phyloP scores from a whole-genome alignment of 2,797 vertebrate species.

The Pangasius mekongensis region DNA sequence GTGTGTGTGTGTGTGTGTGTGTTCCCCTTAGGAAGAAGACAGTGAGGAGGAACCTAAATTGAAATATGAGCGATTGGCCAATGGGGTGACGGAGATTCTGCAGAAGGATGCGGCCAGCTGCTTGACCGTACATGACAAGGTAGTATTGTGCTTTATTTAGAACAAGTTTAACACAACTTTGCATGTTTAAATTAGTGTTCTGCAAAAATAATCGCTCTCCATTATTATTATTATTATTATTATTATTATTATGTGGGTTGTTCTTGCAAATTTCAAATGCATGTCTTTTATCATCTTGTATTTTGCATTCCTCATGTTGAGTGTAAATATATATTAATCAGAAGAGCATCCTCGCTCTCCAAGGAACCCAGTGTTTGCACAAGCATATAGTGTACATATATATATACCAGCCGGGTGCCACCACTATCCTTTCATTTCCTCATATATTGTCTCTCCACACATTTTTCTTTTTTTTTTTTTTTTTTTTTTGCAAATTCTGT shows the following conservation, averaged over 20 bases:
- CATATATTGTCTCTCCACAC: constrained; percentile 37
- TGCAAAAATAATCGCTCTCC: not conserved
- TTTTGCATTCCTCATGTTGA: not conserved
- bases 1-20: constrained; percentile 8
- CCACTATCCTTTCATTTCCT: constrained; percentile 59
- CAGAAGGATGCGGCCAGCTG: constrained; percentile 97
- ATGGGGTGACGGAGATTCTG: constrained; percentile 94
- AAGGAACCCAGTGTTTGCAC: not conserved
- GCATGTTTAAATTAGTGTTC: not conserved
- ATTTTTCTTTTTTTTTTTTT: constrained; percentile 58
- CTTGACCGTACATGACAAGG: constrained; percentile 98
- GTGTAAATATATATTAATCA: not conserved
- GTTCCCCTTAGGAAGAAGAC: constrained; percentile 88
- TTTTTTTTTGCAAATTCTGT: constrained; percentile 26
- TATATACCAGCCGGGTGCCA: constrained; percentile 50
- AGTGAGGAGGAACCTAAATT: constrained; percentile 98
- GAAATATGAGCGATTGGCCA: constrained; percentile 95
- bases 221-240: not conserved
- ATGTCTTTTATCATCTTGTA: not conserved
- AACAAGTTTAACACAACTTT: not conserved
- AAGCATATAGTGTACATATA: too few relatives aligned
- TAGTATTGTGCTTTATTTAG: constrained; percentile 59
- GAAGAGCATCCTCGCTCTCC: not conserved
- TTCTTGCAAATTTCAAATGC: not conserved
- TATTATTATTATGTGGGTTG: not conserved